Evolutionary conservation across 2,888 invertebrate genomes (phyloP), one percentile per base, ranked within the genome.

Genomic region (Oxyscelio sp.): DNA sequence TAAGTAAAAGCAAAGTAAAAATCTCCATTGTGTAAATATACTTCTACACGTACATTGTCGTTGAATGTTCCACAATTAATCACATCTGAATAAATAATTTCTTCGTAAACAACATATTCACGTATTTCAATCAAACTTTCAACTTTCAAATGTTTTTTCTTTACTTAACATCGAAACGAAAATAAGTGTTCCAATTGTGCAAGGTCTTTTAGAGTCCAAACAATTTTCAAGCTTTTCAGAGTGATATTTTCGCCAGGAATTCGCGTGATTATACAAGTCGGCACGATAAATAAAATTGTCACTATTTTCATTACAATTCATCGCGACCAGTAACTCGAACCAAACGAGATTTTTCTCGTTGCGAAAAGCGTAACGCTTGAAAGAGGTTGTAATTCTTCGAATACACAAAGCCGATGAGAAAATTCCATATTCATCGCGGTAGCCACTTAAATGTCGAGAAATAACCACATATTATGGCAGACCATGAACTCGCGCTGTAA

Each of bases 401-500:
- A 40, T 22, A 45, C 17, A n/a, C 43, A 40, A 11, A 11, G 31
- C 45, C 31, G 34, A 56, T 31, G 54, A 74, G 74, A 65, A 74
- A 74, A 74, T 65, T 54, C 65, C 74, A 61, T 56, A 63, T 74
- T 74, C 56, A 74, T 65, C 31, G 45, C 45, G 24, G 63, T 65
- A 65, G 63, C 74, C 56, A 52, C 45, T 52, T 45, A 61, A 58
- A 59, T 38, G 43, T 54, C 61, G 66, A 48, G 59, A 50, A 75
- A 54, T 74, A 59, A 63, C 45, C 40, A 31, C 45, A 38, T 8
- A 21, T 61, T 61, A 74, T 45, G 56, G 77, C 34, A 66, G 68
- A 54, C 78, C 61, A 34, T 70, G 58, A 78, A 78, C 78, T 61
- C 68, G 52, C 31, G 59, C 52, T 50, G 27, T 19, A 77, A 78